A percentile compares a stretch with the other conserved stretches of the same genome.
Evolutionary conservation across 1,140 invertebrate species (phyloP).

Genomic region (Hypothenemus hampei): DNA sequence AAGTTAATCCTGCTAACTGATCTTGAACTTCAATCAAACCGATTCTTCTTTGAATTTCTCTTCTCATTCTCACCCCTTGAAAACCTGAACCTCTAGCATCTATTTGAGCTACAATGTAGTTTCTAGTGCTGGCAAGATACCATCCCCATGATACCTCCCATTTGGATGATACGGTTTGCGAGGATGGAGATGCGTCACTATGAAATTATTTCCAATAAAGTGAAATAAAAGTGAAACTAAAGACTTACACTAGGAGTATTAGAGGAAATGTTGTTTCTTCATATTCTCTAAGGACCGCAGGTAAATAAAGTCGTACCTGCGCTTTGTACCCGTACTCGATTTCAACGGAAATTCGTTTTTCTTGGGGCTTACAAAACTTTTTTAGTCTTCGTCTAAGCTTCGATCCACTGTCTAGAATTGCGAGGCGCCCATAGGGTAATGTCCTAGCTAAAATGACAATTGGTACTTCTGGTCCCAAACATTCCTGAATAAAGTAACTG

Average conservation of each 20-base stretch:
- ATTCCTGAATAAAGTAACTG: constrained; percentile 59
- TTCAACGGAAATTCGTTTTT: constrained; percentile 48
- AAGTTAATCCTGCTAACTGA: constrained; percentile 76
- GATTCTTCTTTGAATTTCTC: constrained; percentile 62
- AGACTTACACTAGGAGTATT: constrained; percentile 73
- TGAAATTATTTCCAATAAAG: constrained; percentile 2
- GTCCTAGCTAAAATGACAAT: constrained; percentile 56
- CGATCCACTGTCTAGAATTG: constrained; percentile 51
- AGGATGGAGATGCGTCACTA: constrained; percentile 69
- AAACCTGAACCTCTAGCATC: constrained; percentile 74
- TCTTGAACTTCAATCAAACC: constrained; percentile 72
- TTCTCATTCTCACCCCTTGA: constrained; percentile 68
- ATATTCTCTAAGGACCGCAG: constrained; percentile 71
- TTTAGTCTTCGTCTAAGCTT: constrained; percentile 36
- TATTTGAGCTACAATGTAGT: constrained; percentile 72
- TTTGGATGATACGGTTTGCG: constrained; percentile 68
- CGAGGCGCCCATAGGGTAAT: constrained; percentile 51
- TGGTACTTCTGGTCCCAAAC: constrained; percentile 66
- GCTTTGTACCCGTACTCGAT: constrained; percentile 51
- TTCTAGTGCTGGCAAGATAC: constrained; percentile 68
- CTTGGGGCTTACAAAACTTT: constrained; percentile 37
- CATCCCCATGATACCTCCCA: constrained; percentile 71
- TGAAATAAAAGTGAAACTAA: constrained; percentile 2
- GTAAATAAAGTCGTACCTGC: constrained; percentile 64
- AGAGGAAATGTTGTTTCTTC: constrained; percentile 77